Base-by-base conservation (phyloP, 2,888 invertebrate species). In the Athalia rosae region DNA sequence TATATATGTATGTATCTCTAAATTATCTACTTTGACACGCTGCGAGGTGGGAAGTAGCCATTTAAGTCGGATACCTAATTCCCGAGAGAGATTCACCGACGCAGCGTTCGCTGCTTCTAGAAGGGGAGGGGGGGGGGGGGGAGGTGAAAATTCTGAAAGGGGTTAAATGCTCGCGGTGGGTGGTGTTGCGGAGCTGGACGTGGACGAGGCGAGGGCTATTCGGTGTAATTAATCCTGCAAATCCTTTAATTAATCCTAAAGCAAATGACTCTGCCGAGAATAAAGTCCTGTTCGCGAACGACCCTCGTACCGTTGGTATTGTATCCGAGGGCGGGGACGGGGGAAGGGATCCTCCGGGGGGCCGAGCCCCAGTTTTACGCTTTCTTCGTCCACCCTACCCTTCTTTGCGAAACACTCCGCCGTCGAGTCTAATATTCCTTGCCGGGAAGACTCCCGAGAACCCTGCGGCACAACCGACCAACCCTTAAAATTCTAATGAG, bases 191-290 rank as follows among this genome's bases (percentile, higher is more conserved):
- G 50, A 7, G 50, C 50, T 50, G 11, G 50, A 11, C 11, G 8
- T 50, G 28, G 50, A 50, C 50, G 8, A 11, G 50, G 50, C 28
- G 28, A 28, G 28, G 28, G 28, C 28, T 28, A 28, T 28, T 28
- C 28, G 62, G 41, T 67, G 74, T 76, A 63, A 82, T 82, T 79
- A 81, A 83, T 83, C 80, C 80, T 79, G 79, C 73, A 79, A 79
- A 82, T 82, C 80, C 81, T 83, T 83, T 85, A 85, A 85, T 85
- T 85, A 85, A 83, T 84, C 82, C 80, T 77, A 77, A 80, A 81
- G 81, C 81, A 83, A 83, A 85, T 83, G 82, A 79, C 79, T 76
- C 69, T 47, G 48, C 78, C 69, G 77, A 80, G 81, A 81, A 81
- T 83, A 80, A 84, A 82, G 80, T 81, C 80, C 77, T 80, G 80